Percentiles rank a stretch among this genome's conserved stretches.
These are phyloP conservation scores for Passerculus sandwichensis DNA, from an alignment of 2,797 vertebrate genomes.

Conservation along the genomic window DNA sequence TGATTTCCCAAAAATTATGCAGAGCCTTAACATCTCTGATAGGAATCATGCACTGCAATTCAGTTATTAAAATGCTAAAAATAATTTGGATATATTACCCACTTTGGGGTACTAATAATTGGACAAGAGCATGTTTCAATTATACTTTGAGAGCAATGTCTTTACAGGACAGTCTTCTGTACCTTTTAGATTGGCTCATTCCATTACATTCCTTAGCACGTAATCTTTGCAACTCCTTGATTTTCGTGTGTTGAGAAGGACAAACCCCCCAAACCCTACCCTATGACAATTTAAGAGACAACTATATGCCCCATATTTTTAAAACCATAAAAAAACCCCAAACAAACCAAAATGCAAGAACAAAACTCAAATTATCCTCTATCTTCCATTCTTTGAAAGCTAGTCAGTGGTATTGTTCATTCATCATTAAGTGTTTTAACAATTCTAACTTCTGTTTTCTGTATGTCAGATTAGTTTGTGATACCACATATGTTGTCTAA, in stretches of 20 bases:
- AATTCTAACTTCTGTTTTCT: background rate
- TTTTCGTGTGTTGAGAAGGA: background rate
- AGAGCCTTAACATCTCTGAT: background rate
- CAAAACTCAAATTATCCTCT: background rate
- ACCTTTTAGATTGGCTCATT: background rate
- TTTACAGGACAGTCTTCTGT: background rate
- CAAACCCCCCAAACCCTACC: fast-evolving
- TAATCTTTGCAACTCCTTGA: background rate
- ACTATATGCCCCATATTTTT: background rate
- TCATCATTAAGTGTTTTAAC: background rate
- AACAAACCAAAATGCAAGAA: background rate
- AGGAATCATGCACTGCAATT: background rate
- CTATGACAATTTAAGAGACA: background rate
- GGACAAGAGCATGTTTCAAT: background rate
- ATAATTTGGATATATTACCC: background rate
- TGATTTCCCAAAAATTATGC: background rate
- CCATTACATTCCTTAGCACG: fast-evolving
- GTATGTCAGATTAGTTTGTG: background rate
- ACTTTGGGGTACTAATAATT: background rate
- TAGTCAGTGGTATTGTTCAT: background rate
- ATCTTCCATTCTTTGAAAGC: fast-evolving
- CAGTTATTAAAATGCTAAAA: background rate
- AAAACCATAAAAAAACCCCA: background rate
- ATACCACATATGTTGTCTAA: background rate
- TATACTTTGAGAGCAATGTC: background rate